Conservation (phyloP, 2,113 vertebrate genomes). For the Porphyrio hochstetteri region DNA sequence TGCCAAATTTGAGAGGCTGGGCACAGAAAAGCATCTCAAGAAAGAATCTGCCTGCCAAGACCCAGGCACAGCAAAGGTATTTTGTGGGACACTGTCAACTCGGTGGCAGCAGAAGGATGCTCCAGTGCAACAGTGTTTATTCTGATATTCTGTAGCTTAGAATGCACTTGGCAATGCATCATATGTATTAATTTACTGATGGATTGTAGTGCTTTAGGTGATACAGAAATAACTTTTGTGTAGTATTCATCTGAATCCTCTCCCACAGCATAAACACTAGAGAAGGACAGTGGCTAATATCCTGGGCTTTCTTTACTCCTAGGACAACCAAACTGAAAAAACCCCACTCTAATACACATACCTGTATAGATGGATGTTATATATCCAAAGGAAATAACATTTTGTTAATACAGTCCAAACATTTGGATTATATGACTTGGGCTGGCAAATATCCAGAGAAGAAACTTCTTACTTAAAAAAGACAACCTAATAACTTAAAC, state of each 20-base stretch:
- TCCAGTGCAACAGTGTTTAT: background rate
- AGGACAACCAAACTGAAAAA: background rate
- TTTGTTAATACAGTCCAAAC: background rate
- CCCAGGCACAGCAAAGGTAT: background rate
- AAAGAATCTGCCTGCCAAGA: background rate
- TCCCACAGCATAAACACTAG: background rate
- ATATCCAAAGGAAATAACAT: background rate
- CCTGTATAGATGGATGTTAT: background rate
- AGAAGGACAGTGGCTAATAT: background rate
- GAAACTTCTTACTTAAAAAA: background rate
- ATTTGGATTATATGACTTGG: background rate
- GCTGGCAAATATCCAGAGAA: background rate
- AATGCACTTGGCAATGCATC: background rate
- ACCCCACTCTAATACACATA: background rate
- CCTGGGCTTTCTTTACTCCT: background rate
- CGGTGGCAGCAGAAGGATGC: background rate
- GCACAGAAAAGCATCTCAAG: background rate
- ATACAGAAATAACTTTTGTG: background rate
- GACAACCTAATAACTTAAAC: background rate
- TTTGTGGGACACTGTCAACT: background rate
- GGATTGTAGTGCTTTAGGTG: background rate
- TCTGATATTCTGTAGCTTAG: background rate
- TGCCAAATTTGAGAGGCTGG: background rate
- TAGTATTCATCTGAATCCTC: background rate
- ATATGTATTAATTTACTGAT: background rate